phyloP scores from a whole-genome alignment of 2,888 invertebrate species.

The Sinohyriopsis cumingii region DNA sequence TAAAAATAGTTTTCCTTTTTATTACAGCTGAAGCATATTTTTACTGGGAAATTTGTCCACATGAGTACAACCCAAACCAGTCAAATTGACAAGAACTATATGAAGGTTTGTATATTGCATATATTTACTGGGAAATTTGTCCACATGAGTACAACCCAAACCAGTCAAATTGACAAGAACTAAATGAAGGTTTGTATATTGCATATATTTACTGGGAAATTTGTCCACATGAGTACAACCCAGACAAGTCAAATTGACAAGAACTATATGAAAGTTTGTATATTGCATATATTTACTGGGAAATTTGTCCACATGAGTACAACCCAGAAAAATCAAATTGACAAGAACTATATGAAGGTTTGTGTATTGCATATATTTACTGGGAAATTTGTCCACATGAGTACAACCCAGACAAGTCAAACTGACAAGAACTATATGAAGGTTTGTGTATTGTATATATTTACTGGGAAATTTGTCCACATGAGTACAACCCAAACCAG shows the following conservation, averaged over 20 bases:
- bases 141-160: constrained; percentile 72
- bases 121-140: constrained; percentile 70
- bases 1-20: constrained; percentile 6
- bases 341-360: constrained; percentile 72
- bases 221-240: constrained; percentile 71
- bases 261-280: constrained; percentile 71
- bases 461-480: constrained; percentile 70
- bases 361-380: constrained; percentile 65
- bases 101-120: constrained; percentile 67
- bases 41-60: constrained; percentile 70
- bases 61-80: constrained; percentile 72
- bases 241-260: constrained; percentile 71
- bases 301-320: constrained; percentile 72
- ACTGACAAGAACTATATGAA: constrained; percentile 72
- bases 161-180: constrained; percentile 70
- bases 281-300: constrained; percentile 64
- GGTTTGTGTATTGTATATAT: constrained; percentile 64
- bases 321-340: constrained; percentile 70
- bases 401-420: constrained; percentile 70
- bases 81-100: constrained; percentile 71
- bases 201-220: constrained; percentile 70
- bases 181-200: constrained; percentile 68
- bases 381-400: constrained; percentile 70
- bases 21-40: constrained; percentile 69
- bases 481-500: constrained; percentile 72